phyloP scores from a whole-genome alignment of 2,888 invertebrate genomes.

The Caenorhabditis afra region DNA sequence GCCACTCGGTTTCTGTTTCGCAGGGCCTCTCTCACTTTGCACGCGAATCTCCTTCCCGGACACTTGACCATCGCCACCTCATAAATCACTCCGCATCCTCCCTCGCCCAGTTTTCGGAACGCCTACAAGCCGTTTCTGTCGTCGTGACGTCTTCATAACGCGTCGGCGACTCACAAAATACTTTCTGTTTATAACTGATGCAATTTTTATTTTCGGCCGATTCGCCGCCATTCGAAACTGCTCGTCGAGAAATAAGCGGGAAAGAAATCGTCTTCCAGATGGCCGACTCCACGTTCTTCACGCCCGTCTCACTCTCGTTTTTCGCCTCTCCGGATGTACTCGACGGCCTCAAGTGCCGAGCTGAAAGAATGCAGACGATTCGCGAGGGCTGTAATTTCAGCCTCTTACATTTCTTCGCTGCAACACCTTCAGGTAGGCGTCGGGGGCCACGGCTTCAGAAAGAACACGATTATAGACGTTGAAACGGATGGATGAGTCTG shows the following conservation, averaged over 20 bases:
- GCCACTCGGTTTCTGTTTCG: not conserved
- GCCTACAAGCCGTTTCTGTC: constrained; percentile 37
- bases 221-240: constrained; percentile 26
- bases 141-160: too few species aligned
- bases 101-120: constrained; percentile 63
- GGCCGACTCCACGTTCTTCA: not conserved
- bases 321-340: constrained; percentile 20
- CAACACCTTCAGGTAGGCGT: constrained; percentile 39
- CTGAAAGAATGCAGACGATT: constrained; percentile 32
- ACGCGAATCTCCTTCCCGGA: constrained; percentile 52
- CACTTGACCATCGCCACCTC: constrained; percentile 58
- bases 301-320: not conserved
- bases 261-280: not conserved
- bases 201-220: constrained; percentile 60
- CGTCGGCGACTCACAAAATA: constrained; percentile 44
- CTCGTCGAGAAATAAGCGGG: constrained; percentile 25
- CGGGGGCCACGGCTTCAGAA: too few species aligned
- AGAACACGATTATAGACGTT: constrained; percentile 13
- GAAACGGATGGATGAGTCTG: constrained; percentile 20
- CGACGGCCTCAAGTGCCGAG: constrained; percentile 3
- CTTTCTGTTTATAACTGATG: constrained; percentile 58
- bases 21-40: constrained; percentile 26
- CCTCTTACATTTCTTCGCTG: constrained; percentile 43
- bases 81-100: constrained; percentile 66
- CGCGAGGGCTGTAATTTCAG: constrained; percentile 44